A percentile compares a stretch with the other conserved stretches of the same genome.
These are phyloP conservation scores for Drosophila jambulina DNA, from an alignment of 1,140 invertebrate species.

Conservation along the genomic window DNA sequence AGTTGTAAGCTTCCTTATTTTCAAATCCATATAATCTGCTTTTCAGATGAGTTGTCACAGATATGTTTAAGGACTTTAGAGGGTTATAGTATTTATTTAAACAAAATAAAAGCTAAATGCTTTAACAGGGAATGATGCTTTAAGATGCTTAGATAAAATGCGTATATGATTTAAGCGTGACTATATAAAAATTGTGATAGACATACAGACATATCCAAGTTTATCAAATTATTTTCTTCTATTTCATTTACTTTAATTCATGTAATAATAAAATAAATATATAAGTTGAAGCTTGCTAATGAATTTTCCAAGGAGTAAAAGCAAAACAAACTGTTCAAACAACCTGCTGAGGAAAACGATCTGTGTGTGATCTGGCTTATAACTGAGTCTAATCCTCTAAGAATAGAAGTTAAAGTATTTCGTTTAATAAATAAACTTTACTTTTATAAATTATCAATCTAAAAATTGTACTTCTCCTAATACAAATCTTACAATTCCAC, in stretches of 20 bases:
- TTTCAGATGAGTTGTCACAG: not conserved
- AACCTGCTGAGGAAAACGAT: too few relatives aligned
- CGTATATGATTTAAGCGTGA: not conserved
- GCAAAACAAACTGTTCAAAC: too few relatives aligned
- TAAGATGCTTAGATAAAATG: too few relatives aligned
- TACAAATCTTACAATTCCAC: not conserved
- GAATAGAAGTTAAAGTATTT: not conserved
- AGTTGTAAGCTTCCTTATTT: constrained; percentile 1
- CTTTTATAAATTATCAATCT: too few relatives aligned
- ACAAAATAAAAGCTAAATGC: not conserved
- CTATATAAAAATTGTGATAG: not conserved
- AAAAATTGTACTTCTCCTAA: too few relatives aligned
- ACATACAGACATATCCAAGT: not conserved
- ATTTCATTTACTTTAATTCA: not conserved
- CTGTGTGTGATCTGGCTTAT: not conserved
- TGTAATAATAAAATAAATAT: not conserved
- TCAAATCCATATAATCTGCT: not conserved
- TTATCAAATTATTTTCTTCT: not conserved
- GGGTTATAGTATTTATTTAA: not conserved
- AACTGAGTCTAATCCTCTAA: not conserved
- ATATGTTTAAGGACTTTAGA: not conserved
- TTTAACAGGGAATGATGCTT: too few relatives aligned
- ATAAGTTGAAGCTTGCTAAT: not conserved
- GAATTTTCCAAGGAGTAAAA: not conserved
- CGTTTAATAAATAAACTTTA: not conserved